Conservation (phyloP, 2,113 vertebrate genomes). For the Anolis sagrei region DNA sequence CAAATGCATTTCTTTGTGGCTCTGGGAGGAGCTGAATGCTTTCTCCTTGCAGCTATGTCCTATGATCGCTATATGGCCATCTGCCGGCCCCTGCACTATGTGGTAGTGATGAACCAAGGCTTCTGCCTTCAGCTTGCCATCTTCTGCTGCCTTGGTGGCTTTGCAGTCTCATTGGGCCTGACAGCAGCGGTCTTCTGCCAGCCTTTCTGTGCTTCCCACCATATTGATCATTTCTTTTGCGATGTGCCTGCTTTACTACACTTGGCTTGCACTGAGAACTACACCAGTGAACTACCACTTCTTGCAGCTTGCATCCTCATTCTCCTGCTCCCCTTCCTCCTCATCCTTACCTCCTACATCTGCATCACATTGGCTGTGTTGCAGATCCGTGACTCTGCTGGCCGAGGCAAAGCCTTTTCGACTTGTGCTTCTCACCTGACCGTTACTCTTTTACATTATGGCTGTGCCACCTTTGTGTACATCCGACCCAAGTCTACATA, state of each 20-base stretch:
- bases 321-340: slow-evolving; percentile 20
- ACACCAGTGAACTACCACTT: slow-evolving; percentile 7
- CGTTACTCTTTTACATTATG: slow-evolving; percentile 20
- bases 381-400: background rate
- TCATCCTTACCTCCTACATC: slow-evolving; percentile 19
- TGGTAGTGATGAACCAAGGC: background rate
- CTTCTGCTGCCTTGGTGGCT: slow-evolving; percentile 8
- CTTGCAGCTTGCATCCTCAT: slow-evolving; percentile 7
- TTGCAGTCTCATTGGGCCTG: slow-evolving; percentile 13
- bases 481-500: slow-evolving; percentile 61
- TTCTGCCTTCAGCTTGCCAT: slow-evolving; percentile 14
- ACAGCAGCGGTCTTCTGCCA: slow-evolving; percentile 24
- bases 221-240: slow-evolving; percentile 24
- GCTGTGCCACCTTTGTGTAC: slow-evolving; percentile 68
- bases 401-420: slow-evolving; percentile 27
- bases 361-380: slow-evolving; percentile 2
- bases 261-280: slow-evolving; percentile 28
- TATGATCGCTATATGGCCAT: slow-evolving; percentile 35
- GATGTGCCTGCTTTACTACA: slow-evolving; percentile 22
- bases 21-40: slow-evolving; percentile 22
- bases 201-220: slow-evolving; percentile 25
- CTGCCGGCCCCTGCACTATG: slow-evolving; percentile 34
- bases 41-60: slow-evolving; percentile 32
- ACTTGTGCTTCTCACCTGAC: slow-evolving; percentile 14
- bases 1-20: slow-evolving; percentile 38